Percentiles rank a stretch among this genome's conserved stretches.
Evolutionary conservation across 1,140 invertebrate genomes (phyloP).

Genomic region (Aradophagus sp.): DNA sequence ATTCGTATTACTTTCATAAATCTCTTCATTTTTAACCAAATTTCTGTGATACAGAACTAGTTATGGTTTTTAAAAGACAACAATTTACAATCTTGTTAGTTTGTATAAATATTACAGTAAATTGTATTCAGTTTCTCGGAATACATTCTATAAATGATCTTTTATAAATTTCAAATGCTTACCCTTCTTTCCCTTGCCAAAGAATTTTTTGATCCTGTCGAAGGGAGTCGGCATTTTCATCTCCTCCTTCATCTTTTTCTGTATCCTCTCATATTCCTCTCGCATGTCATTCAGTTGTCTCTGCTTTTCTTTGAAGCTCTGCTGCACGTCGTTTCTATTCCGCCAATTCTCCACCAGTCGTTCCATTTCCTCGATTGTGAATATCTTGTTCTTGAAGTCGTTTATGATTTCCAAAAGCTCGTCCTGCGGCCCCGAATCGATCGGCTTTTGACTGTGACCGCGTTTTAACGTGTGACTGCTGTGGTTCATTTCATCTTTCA

Average conservation of each 20-base stretch:
- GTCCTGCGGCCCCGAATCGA: conserved; percentile 77
- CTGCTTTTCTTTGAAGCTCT: conserved; percentile 88
- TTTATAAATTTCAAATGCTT: not conserved
- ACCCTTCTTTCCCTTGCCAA: conserved; percentile 79
- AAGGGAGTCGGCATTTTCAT: conserved; percentile 85
- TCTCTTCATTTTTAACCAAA: no score
- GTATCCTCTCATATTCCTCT: conserved; percentile 86
- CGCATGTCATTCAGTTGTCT: conserved; percentile 86
- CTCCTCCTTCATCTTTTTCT: conserved; percentile 82
- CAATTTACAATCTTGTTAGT: no score
- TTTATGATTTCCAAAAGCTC: conserved; percentile 90
- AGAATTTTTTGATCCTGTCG: conserved; percentile 85
- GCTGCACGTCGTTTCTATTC: conserved; percentile 88
- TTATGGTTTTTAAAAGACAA: no score
- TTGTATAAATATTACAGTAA: no score
- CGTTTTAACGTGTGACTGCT: conserved; percentile 40
- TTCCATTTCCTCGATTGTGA: conserved; percentile 88
- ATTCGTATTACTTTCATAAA: no score
- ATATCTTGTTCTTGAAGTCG: conserved; percentile 91
- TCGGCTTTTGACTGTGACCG: conserved; percentile 1
- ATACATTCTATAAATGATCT: no score
- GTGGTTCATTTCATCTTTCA: conserved; percentile 60
- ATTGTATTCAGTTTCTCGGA: no score
- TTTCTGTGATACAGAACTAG: no score
- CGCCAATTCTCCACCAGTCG: conserved; percentile 89